Evolutionary conservation across 2,888 invertebrate genomes (phyloP).

Genomic region (Eurytoma adleriae): DNA sequence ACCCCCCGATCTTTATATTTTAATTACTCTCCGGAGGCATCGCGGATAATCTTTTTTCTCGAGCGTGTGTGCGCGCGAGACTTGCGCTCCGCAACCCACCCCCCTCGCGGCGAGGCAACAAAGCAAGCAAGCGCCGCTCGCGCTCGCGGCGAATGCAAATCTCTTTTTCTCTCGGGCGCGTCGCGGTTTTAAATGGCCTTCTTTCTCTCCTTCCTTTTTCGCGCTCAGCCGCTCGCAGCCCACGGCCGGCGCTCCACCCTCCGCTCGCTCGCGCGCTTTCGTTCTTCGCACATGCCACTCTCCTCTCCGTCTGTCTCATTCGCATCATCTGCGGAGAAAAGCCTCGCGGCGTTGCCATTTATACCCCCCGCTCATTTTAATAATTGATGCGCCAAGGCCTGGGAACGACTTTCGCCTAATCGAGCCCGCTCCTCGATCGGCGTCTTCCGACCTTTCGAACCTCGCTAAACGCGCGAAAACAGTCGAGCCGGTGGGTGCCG

Average conservation of each 20-base stretch:
- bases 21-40: slow-evolving; percentile 37
- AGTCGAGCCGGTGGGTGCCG: too few species aligned
- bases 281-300: slow-evolving; percentile 58
- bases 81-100: slow-evolving; percentile 70
- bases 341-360: slow-evolving; percentile 43
- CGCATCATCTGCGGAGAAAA: slow-evolving; percentile 55
- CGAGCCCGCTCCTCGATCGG: background rate
- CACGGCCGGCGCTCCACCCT: slow-evolving; percentile 60
- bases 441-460: background rate
- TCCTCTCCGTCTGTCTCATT: slow-evolving; percentile 47
- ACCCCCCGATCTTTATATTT: slow-evolving; percentile 26
- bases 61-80: slow-evolving; percentile 59
- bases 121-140: slow-evolving; percentile 57
- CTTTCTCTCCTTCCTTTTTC: slow-evolving; percentile 58
- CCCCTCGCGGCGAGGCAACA: slow-evolving; percentile 54
- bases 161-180: slow-evolving; percentile 71
- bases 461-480: background rate
- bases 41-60: slow-evolving; percentile 25
- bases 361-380: slow-evolving; percentile 9
- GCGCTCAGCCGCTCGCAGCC: slow-evolving; percentile 44
- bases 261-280: slow-evolving; percentile 43
- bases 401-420: slow-evolving; percentile 28
- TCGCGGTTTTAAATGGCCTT: slow-evolving; percentile 72
- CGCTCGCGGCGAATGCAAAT: slow-evolving; percentile 67
- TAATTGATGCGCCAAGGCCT: slow-evolving; percentile 21